phyloP scores from a whole-genome alignment of 2,797 vertebrate species.

The Leucoraja ocellata region DNA sequence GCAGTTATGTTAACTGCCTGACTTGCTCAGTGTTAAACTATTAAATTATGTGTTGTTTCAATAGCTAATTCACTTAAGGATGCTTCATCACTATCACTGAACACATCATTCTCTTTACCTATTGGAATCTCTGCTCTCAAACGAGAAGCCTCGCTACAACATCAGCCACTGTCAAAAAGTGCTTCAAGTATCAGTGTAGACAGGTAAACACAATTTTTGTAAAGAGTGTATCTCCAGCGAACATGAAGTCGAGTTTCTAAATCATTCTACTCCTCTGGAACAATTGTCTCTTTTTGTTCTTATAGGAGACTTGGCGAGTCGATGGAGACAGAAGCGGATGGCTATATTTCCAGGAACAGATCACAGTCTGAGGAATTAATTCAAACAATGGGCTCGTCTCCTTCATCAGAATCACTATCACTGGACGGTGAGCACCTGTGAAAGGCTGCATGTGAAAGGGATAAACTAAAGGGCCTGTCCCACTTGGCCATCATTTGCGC shows the following conservation, averaged over 20 bases:
- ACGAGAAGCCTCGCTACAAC: constrained; percentile 57
- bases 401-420: constrained; percentile 69
- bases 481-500: too few species aligned
- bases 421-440: constrained; percentile 67
- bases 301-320: constrained; percentile 59
- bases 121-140: constrained; percentile 55
- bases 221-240: not conserved
- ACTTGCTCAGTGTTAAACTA: not conserved
- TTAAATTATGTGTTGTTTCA: constrained; percentile 43
- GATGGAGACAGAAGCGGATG: constrained; percentile 69
- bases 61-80: constrained; percentile 78
- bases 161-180: constrained; percentile 58
- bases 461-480: too few species aligned
- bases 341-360: constrained; percentile 52
- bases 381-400: constrained; percentile 63
- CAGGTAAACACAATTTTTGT: constrained; percentile 57
- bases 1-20: not conserved
- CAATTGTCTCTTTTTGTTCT: not conserved
- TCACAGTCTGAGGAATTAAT: constrained; percentile 73
- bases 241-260: not conserved
- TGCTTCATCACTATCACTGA: constrained; percentile 48
- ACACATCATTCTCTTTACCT: constrained; percentile 63
- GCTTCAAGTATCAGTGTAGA: constrained; percentile 61
- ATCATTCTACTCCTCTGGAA: not conserved
- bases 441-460: not conserved